These are phyloP conservation scores for Hippocampus zosterae DNA, from an alignment of 2,113 vertebrate genomes.

Conservation along the genomic window DNA sequence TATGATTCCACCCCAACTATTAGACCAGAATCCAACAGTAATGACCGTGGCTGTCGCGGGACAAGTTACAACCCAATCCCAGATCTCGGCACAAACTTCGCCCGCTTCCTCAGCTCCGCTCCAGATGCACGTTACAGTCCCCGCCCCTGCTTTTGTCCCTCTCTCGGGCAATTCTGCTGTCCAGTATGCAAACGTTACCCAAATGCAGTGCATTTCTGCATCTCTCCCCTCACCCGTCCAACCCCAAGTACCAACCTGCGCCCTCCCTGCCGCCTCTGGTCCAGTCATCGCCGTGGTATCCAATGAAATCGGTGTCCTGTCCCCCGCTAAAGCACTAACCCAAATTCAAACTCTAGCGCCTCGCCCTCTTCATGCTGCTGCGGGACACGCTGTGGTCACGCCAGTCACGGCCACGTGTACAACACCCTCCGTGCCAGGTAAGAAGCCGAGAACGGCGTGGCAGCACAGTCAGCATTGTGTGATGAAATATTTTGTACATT, in stretches of 20 bases:
- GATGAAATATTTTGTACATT: not conserved
- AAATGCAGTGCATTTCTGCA: slow-evolving; percentile 24
- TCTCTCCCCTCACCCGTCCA: slow-evolving; percentile 47
- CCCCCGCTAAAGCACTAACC: slow-evolving; percentile 34
- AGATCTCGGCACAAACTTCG: slow-evolving; percentile 20
- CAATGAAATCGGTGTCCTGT: slow-evolving; percentile 35
- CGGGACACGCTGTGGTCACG: slow-evolving; percentile 58
- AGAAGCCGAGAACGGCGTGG: not conserved
- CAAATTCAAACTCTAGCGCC: slow-evolving; percentile 41
- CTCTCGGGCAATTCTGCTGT: slow-evolving; percentile 7
- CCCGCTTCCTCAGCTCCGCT: slow-evolving; percentile 21
- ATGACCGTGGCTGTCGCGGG: slow-evolving; percentile 5
- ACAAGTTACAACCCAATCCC: slow-evolving; percentile 24
- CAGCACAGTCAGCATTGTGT: not conserved
- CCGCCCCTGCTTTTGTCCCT: slow-evolving; percentile 14
- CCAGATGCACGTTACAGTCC: slow-evolving; percentile 19
- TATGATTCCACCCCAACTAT: slow-evolving; percentile 20
- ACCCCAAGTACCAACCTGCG: slow-evolving; percentile 31
- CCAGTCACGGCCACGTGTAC: slow-evolving; percentile 72
- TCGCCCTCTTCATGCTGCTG: slow-evolving; percentile 39
- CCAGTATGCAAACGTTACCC: slow-evolving; percentile 10
- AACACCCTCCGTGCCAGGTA: slow-evolving; percentile 82
- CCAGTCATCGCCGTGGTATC: slow-evolving; percentile 47
- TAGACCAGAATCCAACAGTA: slow-evolving; percentile 16
- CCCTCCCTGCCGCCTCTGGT: slow-evolving; percentile 41